phyloP scores from a whole-genome alignment of 37 sponge, comb jelly and placozoan species.

The Theonella swinhoei region DNA sequence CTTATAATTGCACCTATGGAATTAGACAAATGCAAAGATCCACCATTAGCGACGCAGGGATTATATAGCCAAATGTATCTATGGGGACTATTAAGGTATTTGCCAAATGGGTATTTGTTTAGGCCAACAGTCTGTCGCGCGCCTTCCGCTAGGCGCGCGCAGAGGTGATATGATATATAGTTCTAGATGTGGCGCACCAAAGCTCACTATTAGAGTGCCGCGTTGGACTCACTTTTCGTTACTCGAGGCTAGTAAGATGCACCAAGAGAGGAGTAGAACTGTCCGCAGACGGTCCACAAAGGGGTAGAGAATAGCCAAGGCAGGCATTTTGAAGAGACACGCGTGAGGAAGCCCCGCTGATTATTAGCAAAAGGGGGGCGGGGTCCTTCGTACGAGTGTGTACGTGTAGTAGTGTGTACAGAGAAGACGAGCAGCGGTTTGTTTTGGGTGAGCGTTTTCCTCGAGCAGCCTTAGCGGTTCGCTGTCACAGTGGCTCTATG shows the following conservation, averaged over 20 bases:
- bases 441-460: background rate
- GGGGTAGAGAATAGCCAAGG: background rate
- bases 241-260: background rate
- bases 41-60: no score
- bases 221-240: background rate
- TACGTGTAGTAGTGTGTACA: background rate
- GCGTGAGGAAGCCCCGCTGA: background rate
- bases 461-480: background rate
- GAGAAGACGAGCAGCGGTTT: background rate
- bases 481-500: no score
- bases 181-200: no score
- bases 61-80: no score
- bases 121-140: no score
- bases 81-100: no score
- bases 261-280: background rate
- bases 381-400: background rate
- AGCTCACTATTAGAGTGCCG: no score
- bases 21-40: background rate
- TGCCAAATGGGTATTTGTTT: no score
- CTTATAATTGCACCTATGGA: conserved; percentile 13
- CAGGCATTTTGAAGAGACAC: no score
- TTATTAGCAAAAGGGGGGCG: background rate
- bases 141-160: no score
- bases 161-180: no score
- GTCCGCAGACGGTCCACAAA: background rate